Base-by-base conservation (phyloP, 1,140 invertebrate genomes). In the Centruroides vittatus region DNA sequence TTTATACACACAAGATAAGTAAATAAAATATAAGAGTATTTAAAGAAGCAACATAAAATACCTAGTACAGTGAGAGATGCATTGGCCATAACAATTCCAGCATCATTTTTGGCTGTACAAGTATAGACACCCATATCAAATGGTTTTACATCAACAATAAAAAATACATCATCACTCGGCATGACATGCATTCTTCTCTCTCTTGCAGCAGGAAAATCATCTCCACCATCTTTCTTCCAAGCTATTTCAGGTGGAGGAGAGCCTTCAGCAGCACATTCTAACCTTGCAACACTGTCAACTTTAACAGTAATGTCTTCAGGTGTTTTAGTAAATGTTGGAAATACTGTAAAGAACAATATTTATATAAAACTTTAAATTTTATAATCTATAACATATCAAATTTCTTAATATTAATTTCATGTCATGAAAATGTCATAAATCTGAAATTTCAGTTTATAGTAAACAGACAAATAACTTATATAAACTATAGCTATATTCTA, bases 201-300 rank as follows among this genome's bases (percentile, higher is more conserved):
- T 60, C 86, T 79, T 12, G 93, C 93, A 8, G 94, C 93, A 9
- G 93, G 93, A 73, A 98, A 97, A 73, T 94, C 87, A 72, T 88
- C 88, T 1, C 86, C 89, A n/a, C 87, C 89, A 77, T 95, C 92
- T 74, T 97, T 96, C 68, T 90, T 85, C 84, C 93, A 90, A 6
- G 87, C 84, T 65, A 95, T 91, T 73, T 91, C 83, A 47, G 93
- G 93, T 35, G 78, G 74, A 0, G 93, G 93, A 67, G 89, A 85
- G 3, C 93, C 94, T 60, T 80, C 81, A 10, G 93, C 93, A 3
- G 89, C 86, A 80, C 94, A 98, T 67, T 92, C 89, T 6, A 98
- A 76, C 53, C 84, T 83, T 1, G 89, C 92, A n/a, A 84, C 90
- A 61, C 83, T 83, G 5, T 91, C 90, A 23, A 87, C 84, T 72